Evolutionary conservation across 2,797 vertebrate species (phyloP).

Genomic region (Nyctibius grandis): DNA sequence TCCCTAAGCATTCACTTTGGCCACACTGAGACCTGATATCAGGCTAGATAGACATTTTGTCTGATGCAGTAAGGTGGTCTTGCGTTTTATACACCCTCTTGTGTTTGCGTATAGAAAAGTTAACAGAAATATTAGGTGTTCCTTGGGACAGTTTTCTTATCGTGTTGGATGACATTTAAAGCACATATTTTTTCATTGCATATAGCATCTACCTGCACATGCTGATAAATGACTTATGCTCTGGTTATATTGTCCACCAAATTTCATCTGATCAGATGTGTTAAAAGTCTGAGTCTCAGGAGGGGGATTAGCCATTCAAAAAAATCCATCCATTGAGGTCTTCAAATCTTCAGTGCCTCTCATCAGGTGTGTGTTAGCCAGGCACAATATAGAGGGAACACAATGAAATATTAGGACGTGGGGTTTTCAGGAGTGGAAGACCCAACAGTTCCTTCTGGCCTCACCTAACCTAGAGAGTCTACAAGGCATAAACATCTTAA

Average conservation of each 20-base stretch:
- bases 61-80: background rate
- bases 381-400: background rate
- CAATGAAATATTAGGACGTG: background rate
- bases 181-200: rapidly evolving
- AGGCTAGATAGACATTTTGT: background rate
- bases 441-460: background rate
- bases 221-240: background rate
- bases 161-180: background rate
- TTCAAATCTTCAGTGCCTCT: background rate
- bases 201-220: background rate
- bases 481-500: background rate
- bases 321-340: background rate
- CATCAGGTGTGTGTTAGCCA: background rate
- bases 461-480: background rate
- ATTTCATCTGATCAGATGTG: background rate
- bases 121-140: background rate
- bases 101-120: background rate
- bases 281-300: background rate
- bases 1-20: background rate
- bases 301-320: background rate
- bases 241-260: background rate
- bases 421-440: background rate
- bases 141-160: background rate
- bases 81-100: background rate
- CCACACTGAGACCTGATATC: background rate